Evolutionary conservation across 2,113 vertebrate genomes (phyloP), one percentile per base, ranked within the genome.

Genomic region (Centropristis striata): DNA sequence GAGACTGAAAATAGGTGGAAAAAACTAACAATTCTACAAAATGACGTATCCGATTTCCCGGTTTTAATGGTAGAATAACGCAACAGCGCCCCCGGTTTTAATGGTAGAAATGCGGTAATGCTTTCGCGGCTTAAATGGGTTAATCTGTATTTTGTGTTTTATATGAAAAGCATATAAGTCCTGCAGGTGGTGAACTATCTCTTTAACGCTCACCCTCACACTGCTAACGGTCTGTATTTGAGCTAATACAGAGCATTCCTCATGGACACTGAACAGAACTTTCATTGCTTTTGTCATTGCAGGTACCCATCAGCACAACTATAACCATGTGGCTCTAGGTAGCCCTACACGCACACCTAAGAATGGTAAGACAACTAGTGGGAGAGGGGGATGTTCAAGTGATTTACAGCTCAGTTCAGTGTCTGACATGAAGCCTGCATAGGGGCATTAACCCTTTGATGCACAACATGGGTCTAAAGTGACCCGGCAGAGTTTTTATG

Each of bases 301-400:
- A 99, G 98, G 97, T 95, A 95, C 96, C 91, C 97, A 97, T 92
- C 97, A 97, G 80, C 96, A 95, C 95, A 97, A 95, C 95, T 98
- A 97, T 95, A 99, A 98, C 92, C 97, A 98, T 93, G 95, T 96
- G 93, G 96, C 96, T 93, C 93, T 97, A 95, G 94, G 96, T 96
- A 97, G 96, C 94, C 96, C 96, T 72, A 96, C 96, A 93, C 96
- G 97, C 94, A 98, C 97, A 88, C 97, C 97, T 93, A 97, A 97
- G 93, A 97, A 96, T 95, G 97, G 98, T 98, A 97, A 99, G 98
- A 92, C 60, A 49, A 51, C 54, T 73, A 71, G 60, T 13, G 27
- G 44, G 59, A 49, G 59, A 64, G 44, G 60, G 49, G 49, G 20
- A 49, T 21, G 36, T 60, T 60, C 25, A 50, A 61, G 51, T 41